Evolutionary conservation across 2,797 vertebrate species (phyloP).

Genomic region (Chrysocyon brachyurus): DNA sequence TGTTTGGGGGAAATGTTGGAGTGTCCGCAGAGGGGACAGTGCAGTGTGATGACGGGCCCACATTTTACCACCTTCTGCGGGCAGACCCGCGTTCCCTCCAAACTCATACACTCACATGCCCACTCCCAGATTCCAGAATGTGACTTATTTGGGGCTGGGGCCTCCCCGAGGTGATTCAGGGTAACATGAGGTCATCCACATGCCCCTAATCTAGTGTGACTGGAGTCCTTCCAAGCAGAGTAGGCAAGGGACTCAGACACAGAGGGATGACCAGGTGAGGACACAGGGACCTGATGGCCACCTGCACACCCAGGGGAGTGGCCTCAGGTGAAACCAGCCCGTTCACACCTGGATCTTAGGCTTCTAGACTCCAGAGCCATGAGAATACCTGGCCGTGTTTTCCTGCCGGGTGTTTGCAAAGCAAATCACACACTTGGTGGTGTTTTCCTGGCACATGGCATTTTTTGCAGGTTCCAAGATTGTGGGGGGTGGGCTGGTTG

Average conservation of each 20-base stretch:
- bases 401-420: background rate
- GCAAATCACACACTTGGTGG: background rate
- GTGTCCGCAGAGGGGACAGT: background rate
- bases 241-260: background rate
- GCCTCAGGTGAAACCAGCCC: background rate
- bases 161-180: background rate
- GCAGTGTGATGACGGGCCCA: rapidly evolving
- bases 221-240: background rate
- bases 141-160: background rate
- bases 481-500: background rate
- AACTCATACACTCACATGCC: background rate
- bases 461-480: background rate
- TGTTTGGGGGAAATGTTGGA: background rate
- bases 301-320: background rate
- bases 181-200: background rate
- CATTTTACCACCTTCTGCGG: background rate
- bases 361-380: background rate
- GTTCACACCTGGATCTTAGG: background rate
- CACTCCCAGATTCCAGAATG: background rate
- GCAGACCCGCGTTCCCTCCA: background rate
- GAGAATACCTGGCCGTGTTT: background rate
- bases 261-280: background rate
- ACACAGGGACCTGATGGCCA: background rate
- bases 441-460: background rate
- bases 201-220: background rate